Evolutionary conservation across 2,888 invertebrate species (phyloP), one percentile per base, ranked within the genome.

Genomic region (Cheilosia variabilis): DNA sequence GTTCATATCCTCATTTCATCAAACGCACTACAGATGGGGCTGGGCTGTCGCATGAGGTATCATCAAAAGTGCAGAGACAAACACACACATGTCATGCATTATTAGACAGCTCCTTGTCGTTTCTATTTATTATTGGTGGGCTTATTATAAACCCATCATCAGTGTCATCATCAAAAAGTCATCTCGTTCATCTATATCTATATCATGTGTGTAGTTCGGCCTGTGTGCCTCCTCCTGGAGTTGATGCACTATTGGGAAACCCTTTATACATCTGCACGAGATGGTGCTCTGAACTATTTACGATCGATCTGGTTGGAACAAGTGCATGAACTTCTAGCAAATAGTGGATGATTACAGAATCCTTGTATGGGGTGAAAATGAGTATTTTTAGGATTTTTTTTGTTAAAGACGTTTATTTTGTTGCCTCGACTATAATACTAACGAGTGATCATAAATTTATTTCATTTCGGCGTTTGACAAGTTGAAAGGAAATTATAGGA

Each of bases 341-440:
- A 86, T 80, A 86, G 80, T 73, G 62, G 69, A 60, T 66, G 81
- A 62, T 84, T 66, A 68, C 55, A 57, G 62, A 81, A 86, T 86
- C 86, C 76, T 81, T 81, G 86, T 86, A 86, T 86, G 86, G 86
- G 86, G 86, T 81, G 86, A 77, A 81, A 86, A 86, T 22, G 80
- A 15, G 69, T 86, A 86, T 86, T 86, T 86, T 81, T 86, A 86
- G 86, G 75, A 47, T 34, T 72, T 57, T 37, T 79, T 47, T 47
- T 17, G n/a, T n/a, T n/a, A n/a, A 63, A 31, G 41, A 73, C 72
- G 71, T 72, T 83, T 65, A 34, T 72, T 76, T 76, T 76, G 68
- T 71, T 57, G 63, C 71, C 52, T 58, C 63, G 41, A 43, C 55
- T 60, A 9, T 65, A 80, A 37, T 37, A 37, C 86, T 86, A 86